Percentiles rank a stretch among this genome's conserved stretches.
Evolutionary conservation across 2,797 vertebrate species (phyloP).

Genomic region (Paguma larvata): DNA sequence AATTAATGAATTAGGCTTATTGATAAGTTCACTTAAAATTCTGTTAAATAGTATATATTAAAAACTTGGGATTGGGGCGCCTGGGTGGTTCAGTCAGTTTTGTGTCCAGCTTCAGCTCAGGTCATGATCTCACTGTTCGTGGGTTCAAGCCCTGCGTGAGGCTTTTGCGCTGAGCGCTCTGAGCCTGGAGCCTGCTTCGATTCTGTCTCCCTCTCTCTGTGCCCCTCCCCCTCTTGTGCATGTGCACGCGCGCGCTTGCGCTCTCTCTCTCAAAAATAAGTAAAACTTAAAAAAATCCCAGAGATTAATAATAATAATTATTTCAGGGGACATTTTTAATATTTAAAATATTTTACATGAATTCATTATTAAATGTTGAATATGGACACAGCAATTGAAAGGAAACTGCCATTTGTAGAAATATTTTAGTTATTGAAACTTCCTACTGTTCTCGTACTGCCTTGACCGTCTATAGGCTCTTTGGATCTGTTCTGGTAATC

Average conservation of each 20-base stretch:
- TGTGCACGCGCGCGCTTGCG: no score
- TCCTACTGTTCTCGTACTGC: neutral
- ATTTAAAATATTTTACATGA: neutral
- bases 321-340: neutral
- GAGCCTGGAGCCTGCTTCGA: no score
- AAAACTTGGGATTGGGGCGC: neutral
- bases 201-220: no score
- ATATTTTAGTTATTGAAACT: neutral
- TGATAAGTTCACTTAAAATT: neutral
- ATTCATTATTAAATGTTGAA: neutral
- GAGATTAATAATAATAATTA: neutral
- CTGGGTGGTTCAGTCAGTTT: no score
- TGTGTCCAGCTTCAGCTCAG: no score
- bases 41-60: neutral
- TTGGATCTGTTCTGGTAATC: constrained; percentile 1
- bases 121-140: no score
- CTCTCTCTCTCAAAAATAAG: no score
- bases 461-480: neutral
- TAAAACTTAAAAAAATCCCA: neutral
- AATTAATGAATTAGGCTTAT: neutral
- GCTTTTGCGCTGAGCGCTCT: no score
- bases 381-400: neutral
- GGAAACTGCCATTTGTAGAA: neutral
- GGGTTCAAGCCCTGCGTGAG: no score
- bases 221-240: no score